phyloP scores from a whole-genome alignment of 2,888 invertebrate species.

The Pyrrhia umbra region DNA sequence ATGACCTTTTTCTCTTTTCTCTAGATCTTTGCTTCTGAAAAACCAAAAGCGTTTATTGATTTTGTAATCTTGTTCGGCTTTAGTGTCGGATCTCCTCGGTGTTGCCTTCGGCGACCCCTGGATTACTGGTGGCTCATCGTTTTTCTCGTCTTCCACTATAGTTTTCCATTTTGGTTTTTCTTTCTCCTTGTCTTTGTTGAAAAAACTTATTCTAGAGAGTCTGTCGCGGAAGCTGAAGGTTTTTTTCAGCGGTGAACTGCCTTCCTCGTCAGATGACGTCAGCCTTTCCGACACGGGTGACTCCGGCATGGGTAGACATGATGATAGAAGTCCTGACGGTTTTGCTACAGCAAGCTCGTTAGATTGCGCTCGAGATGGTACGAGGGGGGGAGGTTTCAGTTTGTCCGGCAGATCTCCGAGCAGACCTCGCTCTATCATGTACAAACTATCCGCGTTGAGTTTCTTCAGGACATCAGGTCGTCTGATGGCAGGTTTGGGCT shows the following conservation, averaged over 20 bases:
- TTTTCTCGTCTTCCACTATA: constrained; percentile 73
- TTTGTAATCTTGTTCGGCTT: constrained; percentile 76
- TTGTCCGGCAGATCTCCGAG: constrained; percentile 83
- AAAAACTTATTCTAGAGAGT: constrained; percentile 80
- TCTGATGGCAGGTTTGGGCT: constrained; percentile 71
- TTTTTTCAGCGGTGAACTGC: constrained; percentile 79
- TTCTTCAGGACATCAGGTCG: constrained; percentile 82
- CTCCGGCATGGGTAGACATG: constrained; percentile 80
- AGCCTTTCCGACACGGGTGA: constrained; percentile 72
- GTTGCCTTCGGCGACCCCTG: constrained; percentile 48
- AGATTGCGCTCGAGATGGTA: constrained; percentile 77
- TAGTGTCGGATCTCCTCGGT: constrained; percentile 54
- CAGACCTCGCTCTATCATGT: constrained; percentile 83
- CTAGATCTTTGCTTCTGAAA: constrained; percentile 79
- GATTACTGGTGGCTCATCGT: constrained; percentile 39
- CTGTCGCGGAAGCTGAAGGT: constrained; percentile 85
- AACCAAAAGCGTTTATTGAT: constrained; percentile 84
- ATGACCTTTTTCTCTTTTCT: constrained; percentile 69
- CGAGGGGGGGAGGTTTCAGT: constrained; percentile 77
- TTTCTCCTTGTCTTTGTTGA: constrained; percentile 77
- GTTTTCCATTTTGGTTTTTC: constrained; percentile 78
- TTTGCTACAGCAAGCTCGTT: constrained; percentile 83
- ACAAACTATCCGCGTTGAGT: constrained; percentile 81
- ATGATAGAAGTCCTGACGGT: constrained; percentile 82
- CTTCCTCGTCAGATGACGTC: constrained; percentile 76